Evolutionary conservation across 1,140 invertebrate genomes (phyloP).

Genomic region (Samia ricini): DNA sequence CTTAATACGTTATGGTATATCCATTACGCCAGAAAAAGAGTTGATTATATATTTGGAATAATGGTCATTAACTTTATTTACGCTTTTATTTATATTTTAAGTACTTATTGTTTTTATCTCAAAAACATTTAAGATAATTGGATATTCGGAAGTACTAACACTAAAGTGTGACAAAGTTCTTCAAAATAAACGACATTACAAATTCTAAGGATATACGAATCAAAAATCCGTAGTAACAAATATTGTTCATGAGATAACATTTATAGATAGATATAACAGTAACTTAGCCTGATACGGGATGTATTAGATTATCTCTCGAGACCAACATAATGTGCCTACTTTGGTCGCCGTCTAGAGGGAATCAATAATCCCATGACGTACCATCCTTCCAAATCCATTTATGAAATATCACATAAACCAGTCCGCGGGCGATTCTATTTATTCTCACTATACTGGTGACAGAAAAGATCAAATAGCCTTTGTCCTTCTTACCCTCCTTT

Average conservation of each 20-base stretch:
- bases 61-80: too few relatives aligned
- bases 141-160: too few relatives aligned
- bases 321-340: slow-evolving; percentile 29
- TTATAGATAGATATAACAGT: not conserved
- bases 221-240: not conserved
- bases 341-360: slow-evolving; percentile 30
- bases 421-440: slow-evolving; percentile 60
- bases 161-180: not conserved
- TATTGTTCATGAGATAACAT: not conserved
- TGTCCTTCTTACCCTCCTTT: slow-evolving; percentile 72
- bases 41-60: too few relatives aligned
- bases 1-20: too few relatives aligned
- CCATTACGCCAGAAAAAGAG: too few relatives aligned
- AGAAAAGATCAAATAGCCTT: slow-evolving; percentile 72
- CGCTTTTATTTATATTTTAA: too few relatives aligned
- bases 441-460: slow-evolving; percentile 52
- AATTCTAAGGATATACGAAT: not conserved
- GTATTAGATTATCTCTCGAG: slow-evolving; percentile 27
- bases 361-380: slow-evolving; percentile 54
- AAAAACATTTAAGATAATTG: too few relatives aligned
- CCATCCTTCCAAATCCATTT: slow-evolving; percentile 61
- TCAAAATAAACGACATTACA: not conserved
- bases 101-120: too few relatives aligned
- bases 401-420: slow-evolving; percentile 66
- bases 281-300: slow-evolving; percentile 17